A percentile compares a stretch with the other conserved stretches of the same genome.
Conservation (phyloP, 2,797 vertebrate genomes). For the Philypnodon macrostomus region DNA sequence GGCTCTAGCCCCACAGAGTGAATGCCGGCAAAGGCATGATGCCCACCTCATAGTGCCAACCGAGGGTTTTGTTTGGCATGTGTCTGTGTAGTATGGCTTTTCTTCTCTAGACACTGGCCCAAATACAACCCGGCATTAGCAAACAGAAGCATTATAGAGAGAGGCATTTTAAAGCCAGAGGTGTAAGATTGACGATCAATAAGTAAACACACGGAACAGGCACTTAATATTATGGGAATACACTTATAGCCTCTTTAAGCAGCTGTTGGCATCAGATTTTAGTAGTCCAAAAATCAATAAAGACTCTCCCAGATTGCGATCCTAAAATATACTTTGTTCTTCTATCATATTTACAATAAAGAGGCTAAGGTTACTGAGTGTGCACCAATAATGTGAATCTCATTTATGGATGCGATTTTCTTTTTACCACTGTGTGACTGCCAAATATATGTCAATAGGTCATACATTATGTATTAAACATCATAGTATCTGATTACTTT, state of each 20-base stretch:
- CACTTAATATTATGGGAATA: constrained; percentile 12
- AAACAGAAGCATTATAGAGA: constrained; percentile 58
- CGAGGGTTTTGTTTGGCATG: constrained; percentile 76
- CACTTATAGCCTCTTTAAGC: constrained; percentile 6
- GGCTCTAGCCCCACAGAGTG: constrained; percentile 67
- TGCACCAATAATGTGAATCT: no score
- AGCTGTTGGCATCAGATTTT: neutral
- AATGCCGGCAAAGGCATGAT: constrained; percentile 73
- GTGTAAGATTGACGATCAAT: constrained; percentile 34
- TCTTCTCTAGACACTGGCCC: constrained; percentile 66
- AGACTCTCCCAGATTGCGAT: constrained; percentile 1
- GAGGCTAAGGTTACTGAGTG: no score
- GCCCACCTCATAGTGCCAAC: constrained; percentile 70
- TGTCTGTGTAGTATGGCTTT: constrained; percentile 66
- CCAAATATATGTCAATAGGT: no score
- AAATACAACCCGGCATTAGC: constrained; percentile 63
- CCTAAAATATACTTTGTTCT: neutral
- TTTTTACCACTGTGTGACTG: no score
- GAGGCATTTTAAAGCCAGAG: constrained; percentile 55
- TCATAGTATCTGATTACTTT: no score
- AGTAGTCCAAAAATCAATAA: constrained; percentile 3
- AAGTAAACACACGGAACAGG: constrained; percentile 26
- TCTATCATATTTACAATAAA: constrained; percentile 4
- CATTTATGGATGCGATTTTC: no score
- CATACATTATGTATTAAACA: no score